These are phyloP conservation scores for Tachina lurida DNA, from an alignment of 2,888 invertebrate genomes.

Conservation along the genomic window DNA sequence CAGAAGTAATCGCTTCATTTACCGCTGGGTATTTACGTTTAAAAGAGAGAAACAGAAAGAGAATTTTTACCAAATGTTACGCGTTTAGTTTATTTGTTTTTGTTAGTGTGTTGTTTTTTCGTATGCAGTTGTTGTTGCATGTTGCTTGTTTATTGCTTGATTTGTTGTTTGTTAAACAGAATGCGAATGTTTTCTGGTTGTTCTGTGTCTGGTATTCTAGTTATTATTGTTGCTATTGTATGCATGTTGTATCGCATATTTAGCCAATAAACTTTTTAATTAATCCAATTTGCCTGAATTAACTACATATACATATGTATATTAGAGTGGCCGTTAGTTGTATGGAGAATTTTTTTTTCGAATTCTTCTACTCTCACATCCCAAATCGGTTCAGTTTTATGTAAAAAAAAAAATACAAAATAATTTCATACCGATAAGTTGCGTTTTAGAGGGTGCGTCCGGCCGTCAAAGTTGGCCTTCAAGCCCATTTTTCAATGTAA, in stretches of 20 bases:
- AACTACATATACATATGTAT: conserved; percentile 71
- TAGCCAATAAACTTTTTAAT: conserved; percentile 80
- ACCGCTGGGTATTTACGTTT: background rate
- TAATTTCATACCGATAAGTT: too few species aligned
- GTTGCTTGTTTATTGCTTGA: conserved; percentile 58
- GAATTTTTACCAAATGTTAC: conserved; percentile 64
- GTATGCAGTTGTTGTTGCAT: conserved; percentile 24
- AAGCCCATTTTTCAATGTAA: too few species aligned
- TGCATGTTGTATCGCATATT: conserved; percentile 38
- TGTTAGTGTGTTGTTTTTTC: conserved; percentile 16
- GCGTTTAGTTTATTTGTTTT: conserved; percentile 4
- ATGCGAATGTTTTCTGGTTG: conserved; percentile 39
- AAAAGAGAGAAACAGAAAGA: background rate
- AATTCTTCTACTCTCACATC: too few species aligned
- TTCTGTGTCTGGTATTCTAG: conserved; percentile 5
- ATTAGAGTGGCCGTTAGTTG: too few species aligned
- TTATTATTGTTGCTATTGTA: conserved; percentile 31
- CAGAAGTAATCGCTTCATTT: background rate
- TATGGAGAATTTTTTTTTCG: too few species aligned
- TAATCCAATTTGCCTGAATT: conserved; percentile 81
- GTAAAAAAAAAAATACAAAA: too few species aligned
- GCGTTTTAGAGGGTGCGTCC: too few species aligned
- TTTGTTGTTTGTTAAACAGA: conserved; percentile 57
- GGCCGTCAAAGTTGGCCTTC: too few species aligned
- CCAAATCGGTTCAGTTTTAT: too few species aligned